Conservation (phyloP, 2,888 invertebrate genomes). For the Drosophila affinis region DNA sequence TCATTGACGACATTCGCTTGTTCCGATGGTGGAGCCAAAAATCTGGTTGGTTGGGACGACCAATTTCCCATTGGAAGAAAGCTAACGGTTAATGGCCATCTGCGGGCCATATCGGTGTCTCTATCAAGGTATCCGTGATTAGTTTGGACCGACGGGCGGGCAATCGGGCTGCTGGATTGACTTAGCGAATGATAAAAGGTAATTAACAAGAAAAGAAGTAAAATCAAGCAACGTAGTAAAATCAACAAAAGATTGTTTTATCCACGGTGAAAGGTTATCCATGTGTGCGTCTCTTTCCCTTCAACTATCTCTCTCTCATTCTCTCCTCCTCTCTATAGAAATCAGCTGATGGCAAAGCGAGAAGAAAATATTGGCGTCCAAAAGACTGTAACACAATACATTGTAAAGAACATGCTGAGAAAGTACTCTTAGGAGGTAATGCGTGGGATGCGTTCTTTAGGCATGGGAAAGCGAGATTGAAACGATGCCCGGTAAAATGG, state of each 20-base stretch:
- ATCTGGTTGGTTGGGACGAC: conserved; percentile 59
- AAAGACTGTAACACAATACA: conserved; percentile 30
- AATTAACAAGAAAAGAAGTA: conserved; percentile 72
- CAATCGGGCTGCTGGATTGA: background rate
- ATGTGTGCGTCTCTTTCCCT: conserved; percentile 1
- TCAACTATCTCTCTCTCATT: background rate
- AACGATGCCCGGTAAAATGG: conserved; percentile 13
- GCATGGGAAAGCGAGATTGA: conserved; percentile 51
- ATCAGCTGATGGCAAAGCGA: background rate
- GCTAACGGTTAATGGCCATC: conserved; percentile 63
- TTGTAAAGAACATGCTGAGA: conserved; percentile 3
- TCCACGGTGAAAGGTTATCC: conserved; percentile 39
- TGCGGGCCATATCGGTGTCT: conserved; percentile 38
- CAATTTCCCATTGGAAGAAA: conserved; percentile 55
- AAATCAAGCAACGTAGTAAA: conserved; percentile 42
- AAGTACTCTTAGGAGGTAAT: conserved; percentile 4
- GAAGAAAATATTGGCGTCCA: background rate
- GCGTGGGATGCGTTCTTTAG: background rate
- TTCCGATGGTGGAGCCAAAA: conserved; percentile 42
- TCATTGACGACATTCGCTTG: conserved; percentile 25
- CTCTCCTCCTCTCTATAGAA: background rate
- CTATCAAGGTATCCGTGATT: conserved; percentile 53
- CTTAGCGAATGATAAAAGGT: conserved; percentile 62
- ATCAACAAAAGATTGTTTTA: conserved; percentile 42
- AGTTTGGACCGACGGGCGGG: conserved; percentile 39